Evolutionary conservation across 2,113 vertebrate species (phyloP).

Genomic region (Suricata suricatta): DNA sequence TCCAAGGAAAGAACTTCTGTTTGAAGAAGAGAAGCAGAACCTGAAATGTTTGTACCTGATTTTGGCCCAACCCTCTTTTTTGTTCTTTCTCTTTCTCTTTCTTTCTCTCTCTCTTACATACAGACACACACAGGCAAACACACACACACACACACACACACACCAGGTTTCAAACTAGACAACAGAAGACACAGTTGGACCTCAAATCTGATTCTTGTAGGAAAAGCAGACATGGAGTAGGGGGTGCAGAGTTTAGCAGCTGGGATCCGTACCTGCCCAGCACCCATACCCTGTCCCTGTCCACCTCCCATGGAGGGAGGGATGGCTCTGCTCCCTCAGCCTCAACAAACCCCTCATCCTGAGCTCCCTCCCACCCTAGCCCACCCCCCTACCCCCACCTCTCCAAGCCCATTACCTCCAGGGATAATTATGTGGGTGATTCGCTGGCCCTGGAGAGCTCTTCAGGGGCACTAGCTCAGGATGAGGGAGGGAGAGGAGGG

Average conservation of each 20-base stretch:
- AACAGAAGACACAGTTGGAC: neutral
- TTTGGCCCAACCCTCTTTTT: neutral
- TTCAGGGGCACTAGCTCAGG: conserved; percentile 66
- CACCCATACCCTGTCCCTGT: neutral
- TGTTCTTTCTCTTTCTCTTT: neutral
- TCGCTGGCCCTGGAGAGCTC: conserved; percentile 68
- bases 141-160: neutral
- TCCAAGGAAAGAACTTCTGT: neutral
- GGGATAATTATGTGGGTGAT: conserved; percentile 72
- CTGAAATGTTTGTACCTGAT: neutral
- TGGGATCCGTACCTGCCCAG: neutral
- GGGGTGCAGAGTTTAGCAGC: neutral
- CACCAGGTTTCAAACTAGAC: neutral
- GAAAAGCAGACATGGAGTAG: neutral
- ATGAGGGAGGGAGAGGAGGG: conserved; percentile 31
- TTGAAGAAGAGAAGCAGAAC: neutral
- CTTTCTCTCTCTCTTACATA: neutral
- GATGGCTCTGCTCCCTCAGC: neutral
- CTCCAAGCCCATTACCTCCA: conserved; percentile 75
- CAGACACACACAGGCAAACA: neutral
- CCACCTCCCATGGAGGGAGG: neutral
- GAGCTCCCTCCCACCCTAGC: neutral
- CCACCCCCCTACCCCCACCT: neutral
- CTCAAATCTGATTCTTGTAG: neutral
- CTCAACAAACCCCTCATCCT: neutral